Conservation (phyloP, 2,113 vertebrate genomes). For the Toxotes chatareus region DNA sequence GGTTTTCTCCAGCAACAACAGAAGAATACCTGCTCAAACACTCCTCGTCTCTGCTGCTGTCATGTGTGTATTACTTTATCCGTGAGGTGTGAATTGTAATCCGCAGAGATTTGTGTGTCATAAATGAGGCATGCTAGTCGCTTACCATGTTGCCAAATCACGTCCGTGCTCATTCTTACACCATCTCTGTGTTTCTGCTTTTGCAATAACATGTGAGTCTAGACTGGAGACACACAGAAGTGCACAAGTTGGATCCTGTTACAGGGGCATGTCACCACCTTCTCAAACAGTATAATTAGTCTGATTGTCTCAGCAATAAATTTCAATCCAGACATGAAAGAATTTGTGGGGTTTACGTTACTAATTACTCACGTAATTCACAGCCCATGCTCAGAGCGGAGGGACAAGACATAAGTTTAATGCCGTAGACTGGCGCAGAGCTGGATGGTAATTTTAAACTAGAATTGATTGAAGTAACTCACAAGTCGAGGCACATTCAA, state of each 20-base stretch:
- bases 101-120: constrained; percentile 35
- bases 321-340: constrained; percentile 81
- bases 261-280: constrained; percentile 49
- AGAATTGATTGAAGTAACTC: constrained; percentile 60
- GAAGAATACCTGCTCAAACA: background rate
- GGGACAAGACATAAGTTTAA: constrained; percentile 56
- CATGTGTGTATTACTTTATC: constrained; percentile 44
- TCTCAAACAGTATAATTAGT: constrained; percentile 75
- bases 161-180: constrained; percentile 22
- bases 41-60: constrained; percentile 16
- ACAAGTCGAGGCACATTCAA: constrained; percentile 57
- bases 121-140: constrained; percentile 48
- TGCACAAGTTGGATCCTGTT: constrained; percentile 74
- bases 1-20: constrained; percentile 20
- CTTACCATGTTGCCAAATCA: constrained; percentile 38
- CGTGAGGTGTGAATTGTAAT: constrained; percentile 44
- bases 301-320: constrained; percentile 82
- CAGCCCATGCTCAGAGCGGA: constrained; percentile 24
- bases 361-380: constrained; percentile 76
- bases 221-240: constrained; percentile 46
- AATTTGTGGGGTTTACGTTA: constrained; percentile 64
- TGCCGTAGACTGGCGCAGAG: constrained; percentile 37
- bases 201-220: constrained; percentile 59
- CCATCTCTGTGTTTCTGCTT: constrained; percentile 40
- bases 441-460: constrained; percentile 63